These are phyloP conservation scores for Cheiracanthium punctorium DNA, from an alignment of 2,888 invertebrate genomes.

Conservation along the genomic window DNA sequence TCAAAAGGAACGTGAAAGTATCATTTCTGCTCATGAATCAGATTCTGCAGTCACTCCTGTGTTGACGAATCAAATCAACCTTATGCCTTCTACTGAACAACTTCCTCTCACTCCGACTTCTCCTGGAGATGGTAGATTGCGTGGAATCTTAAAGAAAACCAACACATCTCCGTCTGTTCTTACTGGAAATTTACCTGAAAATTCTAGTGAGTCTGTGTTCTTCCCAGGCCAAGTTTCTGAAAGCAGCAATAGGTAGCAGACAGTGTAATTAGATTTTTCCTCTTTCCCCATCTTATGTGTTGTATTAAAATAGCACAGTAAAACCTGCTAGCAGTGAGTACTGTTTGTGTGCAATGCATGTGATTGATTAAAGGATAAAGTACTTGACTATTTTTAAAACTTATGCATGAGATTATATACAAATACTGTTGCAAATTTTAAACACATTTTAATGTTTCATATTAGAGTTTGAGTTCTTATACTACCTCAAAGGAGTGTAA, in stretches of 20 bases:
- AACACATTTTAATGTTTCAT: no score
- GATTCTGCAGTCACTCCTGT: slow-evolving; percentile 54
- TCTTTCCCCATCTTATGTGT: slow-evolving; percentile 4
- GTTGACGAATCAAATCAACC: slow-evolving; percentile 57
- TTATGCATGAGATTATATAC: no score
- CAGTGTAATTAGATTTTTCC: slow-evolving; percentile 15
- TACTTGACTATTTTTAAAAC: no score
- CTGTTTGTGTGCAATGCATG: not conserved
- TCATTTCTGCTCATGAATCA: slow-evolving; percentile 42
- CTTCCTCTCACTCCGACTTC: slow-evolving; percentile 67
- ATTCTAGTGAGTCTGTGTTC: slow-evolving; percentile 38
- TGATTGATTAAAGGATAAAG: no score
- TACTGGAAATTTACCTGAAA: not conserved
- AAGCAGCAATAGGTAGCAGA: slow-evolving; percentile 61
- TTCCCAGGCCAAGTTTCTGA: slow-evolving; percentile 49
- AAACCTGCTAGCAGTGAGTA: not conserved
- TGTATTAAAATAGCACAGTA: slow-evolving; percentile 3
- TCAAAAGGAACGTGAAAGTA: slow-evolving; percentile 64
- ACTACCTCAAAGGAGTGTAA: no score
- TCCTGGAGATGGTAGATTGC: slow-evolving; percentile 68
- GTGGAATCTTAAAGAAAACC: slow-evolving; percentile 71
- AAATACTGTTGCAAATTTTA: no score
- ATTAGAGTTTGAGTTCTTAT: no score
- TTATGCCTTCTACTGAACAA: slow-evolving; percentile 53
- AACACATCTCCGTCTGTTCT: slow-evolving; percentile 26